Conservation (phyloP, 2,113 vertebrate genomes). For the Saguinus imperator region DNA sequence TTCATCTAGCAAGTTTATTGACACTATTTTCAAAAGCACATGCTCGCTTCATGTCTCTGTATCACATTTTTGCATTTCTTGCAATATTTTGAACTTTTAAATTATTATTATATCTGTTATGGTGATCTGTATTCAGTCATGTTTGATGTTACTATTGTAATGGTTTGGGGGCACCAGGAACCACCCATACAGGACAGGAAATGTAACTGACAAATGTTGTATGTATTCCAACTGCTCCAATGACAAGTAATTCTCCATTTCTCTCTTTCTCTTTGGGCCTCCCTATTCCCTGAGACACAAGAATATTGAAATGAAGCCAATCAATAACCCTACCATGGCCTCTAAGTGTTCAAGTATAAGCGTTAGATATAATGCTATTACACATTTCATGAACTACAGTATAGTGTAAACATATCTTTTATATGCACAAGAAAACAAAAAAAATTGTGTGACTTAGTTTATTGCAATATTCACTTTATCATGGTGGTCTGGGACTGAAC, state of each 20-base stretch:
- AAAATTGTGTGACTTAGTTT: neutral
- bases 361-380: neutral
- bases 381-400: neutral
- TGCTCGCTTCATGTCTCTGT: neutral
- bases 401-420: neutral
- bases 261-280: neutral
- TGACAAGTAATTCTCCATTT: neutral
- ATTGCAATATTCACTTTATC: neutral
- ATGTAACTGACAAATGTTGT: neutral
- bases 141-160: neutral
- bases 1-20: neutral
- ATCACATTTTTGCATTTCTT: neutral
- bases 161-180: neutral
- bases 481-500: neutral
- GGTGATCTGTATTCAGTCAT: neutral
- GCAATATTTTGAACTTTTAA: neutral
- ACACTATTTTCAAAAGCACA: neutral
- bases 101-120: neutral
- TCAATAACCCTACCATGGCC: neutral
- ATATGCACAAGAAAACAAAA: neutral
- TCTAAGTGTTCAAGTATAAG: neutral
- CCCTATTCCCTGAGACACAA: neutral
- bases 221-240: neutral
- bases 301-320: neutral
- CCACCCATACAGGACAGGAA: neutral